Conservation (phyloP, 2,888 invertebrate genomes). For the Lasioglossum calceatum region DNA sequence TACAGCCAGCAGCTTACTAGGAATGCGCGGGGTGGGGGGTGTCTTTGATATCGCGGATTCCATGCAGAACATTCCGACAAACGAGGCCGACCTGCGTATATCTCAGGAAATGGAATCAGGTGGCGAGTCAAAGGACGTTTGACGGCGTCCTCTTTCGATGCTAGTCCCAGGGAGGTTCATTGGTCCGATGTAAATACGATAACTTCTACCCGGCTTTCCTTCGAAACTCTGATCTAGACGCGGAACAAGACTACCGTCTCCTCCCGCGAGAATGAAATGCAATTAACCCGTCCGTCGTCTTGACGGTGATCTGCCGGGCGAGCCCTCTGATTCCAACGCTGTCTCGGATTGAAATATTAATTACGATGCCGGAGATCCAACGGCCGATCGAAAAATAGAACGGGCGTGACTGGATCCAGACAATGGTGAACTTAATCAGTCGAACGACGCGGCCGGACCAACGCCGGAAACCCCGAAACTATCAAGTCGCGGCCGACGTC, state of each 20-base stretch:
- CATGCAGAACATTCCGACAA: conserved; percentile 19
- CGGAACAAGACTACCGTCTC: conserved; percentile 31
- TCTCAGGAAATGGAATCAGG: conserved; percentile 43
- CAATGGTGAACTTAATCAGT: conserved; percentile 1
- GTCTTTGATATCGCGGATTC: conserved; percentile 48
- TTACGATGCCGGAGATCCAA: conserved; percentile 12
- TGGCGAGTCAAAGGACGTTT: conserved; percentile 48
- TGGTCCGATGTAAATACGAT: conserved; percentile 52
- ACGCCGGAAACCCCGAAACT: background rate
- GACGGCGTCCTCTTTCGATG: conserved; percentile 35
- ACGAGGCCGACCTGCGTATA: conserved; percentile 21
- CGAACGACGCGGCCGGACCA: background rate
- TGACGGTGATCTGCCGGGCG: background rate
- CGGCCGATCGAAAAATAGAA: background rate
- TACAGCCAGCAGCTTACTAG: conserved; percentile 12
- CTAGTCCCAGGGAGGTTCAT: conserved; percentile 48
- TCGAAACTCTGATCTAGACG: conserved; percentile 33
- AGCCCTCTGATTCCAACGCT: conserved; percentile 15
- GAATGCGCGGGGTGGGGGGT: conserved; percentile 5
- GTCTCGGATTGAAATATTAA: conserved; percentile 49
- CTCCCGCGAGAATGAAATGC: conserved; percentile 40
- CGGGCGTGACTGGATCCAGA: background rate
- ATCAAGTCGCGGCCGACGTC: background rate
- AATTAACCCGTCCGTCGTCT: conserved; percentile 58
- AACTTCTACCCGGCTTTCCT: conserved; percentile 16